These are phyloP conservation scores for Athene cunicularia DNA, from an alignment of 2,113 vertebrate species.

Conservation along the genomic window DNA sequence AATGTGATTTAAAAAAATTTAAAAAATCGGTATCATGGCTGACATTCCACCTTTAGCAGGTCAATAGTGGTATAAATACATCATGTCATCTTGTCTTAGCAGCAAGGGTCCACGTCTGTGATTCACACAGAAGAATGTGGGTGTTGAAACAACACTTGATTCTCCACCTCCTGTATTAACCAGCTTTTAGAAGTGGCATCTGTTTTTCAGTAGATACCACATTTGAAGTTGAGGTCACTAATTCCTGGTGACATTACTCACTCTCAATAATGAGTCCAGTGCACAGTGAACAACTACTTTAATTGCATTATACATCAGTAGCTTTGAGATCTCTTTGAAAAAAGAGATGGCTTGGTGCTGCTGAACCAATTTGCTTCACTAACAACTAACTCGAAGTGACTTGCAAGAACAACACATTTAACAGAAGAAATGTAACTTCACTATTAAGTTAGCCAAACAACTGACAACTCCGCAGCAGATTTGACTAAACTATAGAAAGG, in stretches of 20 bases:
- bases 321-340: not conserved
- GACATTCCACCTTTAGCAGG: not conserved
- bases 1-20: not conserved
- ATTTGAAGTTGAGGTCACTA: slow-evolving; percentile 1
- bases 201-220: slow-evolving; percentile 15
- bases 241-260: slow-evolving; percentile 26
- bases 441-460: not conserved
- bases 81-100: not conserved
- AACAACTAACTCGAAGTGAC: not conserved
- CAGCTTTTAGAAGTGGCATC: not conserved
- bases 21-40: not conserved
- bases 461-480: not conserved
- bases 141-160: not conserved
- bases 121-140: slow-evolving; percentile 15
- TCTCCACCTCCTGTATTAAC: not conserved
- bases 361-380: not conserved
- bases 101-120: slow-evolving; percentile 9
- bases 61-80: not conserved
- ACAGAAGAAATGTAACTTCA: not conserved
- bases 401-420: not conserved
- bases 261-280: not conserved
- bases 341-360: not conserved
- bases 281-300: not conserved
- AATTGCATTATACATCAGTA: not conserved
- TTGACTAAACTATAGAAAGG: not conserved